Base-by-base conservation (phyloP, 2,888 invertebrate genomes). In the Dryadula phaetusa region DNA sequence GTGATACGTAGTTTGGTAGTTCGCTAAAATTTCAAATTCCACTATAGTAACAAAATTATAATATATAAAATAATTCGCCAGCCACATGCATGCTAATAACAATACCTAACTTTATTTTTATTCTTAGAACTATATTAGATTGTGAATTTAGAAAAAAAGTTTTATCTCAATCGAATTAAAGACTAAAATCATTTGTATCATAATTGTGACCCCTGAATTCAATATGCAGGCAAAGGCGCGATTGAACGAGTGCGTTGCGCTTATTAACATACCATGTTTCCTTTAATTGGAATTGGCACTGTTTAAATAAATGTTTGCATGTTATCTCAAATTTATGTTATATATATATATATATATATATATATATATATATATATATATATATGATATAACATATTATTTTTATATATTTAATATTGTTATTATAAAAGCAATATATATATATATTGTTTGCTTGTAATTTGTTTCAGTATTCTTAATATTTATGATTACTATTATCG, bases 151-250 rank as follows among this genome's bases (percentile, higher is more conserved):
- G n/a, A 20, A 40, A 56, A 58, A 66, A 10, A 18, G 12, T 16
- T 18, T 53, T 66, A 53, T 52, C 2, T 0, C 0, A 0, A 14
- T 14, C 4, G 0, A 0, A 2, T 44, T 53, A 61, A 42, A 66
- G 14, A 20, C 14, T 0, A 34, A 16, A 53, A 61, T 53, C 8
- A 14, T 25, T 8, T 46, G 44, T 20, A 14, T 7, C 3, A 1
- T 64, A 66, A 37, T 52, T 16, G 62, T 62, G 68, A 67, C 71
- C 58, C 66, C 71, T 73, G 70, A 66, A 67, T 69, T 67, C 66
- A 52, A 54, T 62, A 70, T 70, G 67, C 66, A 70, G 70, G 70
- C 73, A 72, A 72, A 70, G 61, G 52, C 56, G 62, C 73, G 58
- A 64, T 70, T 66, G 64, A 67, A 64, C 63, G 72, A 70, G 66